Evolutionary conservation across 2,113 vertebrate species (phyloP).

Genomic region (Machaerirhynchus nigripectus): DNA sequence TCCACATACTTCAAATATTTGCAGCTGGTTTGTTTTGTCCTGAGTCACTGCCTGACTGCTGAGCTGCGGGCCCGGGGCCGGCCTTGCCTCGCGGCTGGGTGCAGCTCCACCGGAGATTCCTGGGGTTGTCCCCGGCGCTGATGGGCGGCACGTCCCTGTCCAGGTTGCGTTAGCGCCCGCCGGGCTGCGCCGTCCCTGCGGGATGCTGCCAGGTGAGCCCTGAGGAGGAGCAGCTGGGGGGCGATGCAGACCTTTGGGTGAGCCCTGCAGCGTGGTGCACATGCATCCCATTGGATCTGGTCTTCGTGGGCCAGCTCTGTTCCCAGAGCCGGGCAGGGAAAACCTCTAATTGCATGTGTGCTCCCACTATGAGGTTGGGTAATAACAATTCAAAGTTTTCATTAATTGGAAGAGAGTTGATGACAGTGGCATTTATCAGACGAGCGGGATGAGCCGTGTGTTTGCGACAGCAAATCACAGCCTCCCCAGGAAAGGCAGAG

Average conservation of each 20-base stretch:
- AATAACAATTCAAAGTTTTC: background rate
- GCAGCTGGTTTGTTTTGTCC: slow-evolving; percentile 52
- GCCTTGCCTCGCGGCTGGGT: background rate
- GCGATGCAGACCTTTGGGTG: background rate
- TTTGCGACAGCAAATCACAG: background rate
- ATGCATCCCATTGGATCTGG: fast-evolving
- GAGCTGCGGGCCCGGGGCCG: background rate
- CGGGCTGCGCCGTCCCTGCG: background rate
- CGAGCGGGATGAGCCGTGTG: fast-evolving
- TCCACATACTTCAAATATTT: slow-evolving; percentile 53
- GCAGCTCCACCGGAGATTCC: background rate
- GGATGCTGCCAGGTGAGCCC: slow-evolving; percentile 40
- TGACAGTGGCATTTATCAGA: background rate
- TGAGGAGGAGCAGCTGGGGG: fast-evolving
- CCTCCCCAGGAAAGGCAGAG: background rate
- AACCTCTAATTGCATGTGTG: background rate
- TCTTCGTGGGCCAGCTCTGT: background rate
- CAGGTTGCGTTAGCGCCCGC: background rate
- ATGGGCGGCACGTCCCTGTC: background rate
- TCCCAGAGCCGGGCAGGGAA: background rate
- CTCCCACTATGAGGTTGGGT: background rate
- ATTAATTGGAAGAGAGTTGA: background rate
- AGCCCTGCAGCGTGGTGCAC: background rate
- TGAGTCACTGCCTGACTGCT: slow-evolving; percentile 23
- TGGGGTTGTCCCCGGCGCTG: background rate